phyloP scores from a whole-genome alignment of 1,140 invertebrate species.

The Aphidius gifuensis region DNA sequence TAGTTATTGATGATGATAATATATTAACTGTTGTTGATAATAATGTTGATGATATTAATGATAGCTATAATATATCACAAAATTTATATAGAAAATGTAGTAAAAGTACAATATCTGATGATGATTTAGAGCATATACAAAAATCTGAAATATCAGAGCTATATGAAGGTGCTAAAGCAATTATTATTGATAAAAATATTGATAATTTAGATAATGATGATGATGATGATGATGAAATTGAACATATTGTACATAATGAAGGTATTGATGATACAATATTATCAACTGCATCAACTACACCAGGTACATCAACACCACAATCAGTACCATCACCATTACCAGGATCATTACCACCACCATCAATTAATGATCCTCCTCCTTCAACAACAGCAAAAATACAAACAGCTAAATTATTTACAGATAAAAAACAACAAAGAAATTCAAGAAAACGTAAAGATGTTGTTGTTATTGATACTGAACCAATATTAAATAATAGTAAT shows the following conservation, averaged over 20 bases:
- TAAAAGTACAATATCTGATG: conserved; percentile 47
- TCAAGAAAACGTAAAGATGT: conserved; percentile 35
- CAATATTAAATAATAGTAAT: not conserved
- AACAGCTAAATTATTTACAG: not conserved
- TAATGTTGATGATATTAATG: not conserved
- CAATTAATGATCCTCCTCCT: conserved; percentile 2
- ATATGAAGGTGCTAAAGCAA: conserved; percentile 4
- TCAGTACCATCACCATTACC: not conserved
- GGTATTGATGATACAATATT: conserved; percentile 1
- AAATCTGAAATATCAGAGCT: conserved; percentile 35
- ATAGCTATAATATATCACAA: conserved; percentile 19
- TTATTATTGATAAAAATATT: conserved; percentile 1
- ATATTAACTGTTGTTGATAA: conserved; percentile 20
- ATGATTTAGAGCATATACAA: conserved; percentile 48
- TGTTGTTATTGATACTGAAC: conserved; percentile 32
- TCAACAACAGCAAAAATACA: conserved; percentile 4
- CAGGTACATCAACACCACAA: too few species aligned
- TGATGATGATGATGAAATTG: conserved; percentile 44
- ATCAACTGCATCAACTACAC: not conserved
- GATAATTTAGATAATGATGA: not conserved
- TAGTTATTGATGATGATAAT: conserved; percentile 34
- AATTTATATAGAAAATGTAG: conserved; percentile 37
- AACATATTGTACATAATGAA: conserved; percentile 41
- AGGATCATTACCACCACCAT: not conserved
- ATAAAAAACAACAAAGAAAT: conserved; percentile 5